Evolutionary conservation across 2,113 vertebrate genomes (phyloP).

Genomic region (Genyomyrus donnyi): DNA sequence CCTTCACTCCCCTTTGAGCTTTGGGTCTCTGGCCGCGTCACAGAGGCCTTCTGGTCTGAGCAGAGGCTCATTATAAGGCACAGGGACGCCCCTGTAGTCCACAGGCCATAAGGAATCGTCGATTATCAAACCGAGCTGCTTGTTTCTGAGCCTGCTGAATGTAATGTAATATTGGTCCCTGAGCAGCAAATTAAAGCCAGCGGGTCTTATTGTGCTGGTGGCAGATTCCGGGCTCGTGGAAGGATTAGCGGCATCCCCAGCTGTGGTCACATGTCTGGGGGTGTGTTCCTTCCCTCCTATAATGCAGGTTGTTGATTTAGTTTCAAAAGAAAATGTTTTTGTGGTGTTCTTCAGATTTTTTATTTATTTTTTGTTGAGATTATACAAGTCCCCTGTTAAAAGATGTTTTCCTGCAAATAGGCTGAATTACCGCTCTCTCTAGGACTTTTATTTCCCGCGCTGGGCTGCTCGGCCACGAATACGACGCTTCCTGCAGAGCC

Average conservation of each 20-base stretch:
- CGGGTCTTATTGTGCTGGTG: conserved; percentile 16
- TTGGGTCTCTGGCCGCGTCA: background rate
- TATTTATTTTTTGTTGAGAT: background rate
- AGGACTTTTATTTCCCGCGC: background rate
- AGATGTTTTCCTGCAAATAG: background rate
- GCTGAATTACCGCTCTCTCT: background rate
- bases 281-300: background rate
- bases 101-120: conserved; percentile 4
- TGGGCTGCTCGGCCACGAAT: background rate
- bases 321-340: background rate
- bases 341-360: background rate
- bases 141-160: background rate
- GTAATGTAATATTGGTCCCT: conserved; percentile 24
- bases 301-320: background rate
- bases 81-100: conserved; percentile 7
- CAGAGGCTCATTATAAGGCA: background rate
- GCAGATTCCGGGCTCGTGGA: background rate
- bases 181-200: conserved; percentile 41
- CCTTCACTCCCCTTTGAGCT: background rate
- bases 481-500: too few relatives aligned
- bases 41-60: background rate
- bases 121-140: background rate
- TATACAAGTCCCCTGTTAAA: background rate
- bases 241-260: background rate
- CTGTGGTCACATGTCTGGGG: too few relatives aligned